Base-by-base conservation (phyloP, 2,797 vertebrate genomes). In the Bufotes viridis region DNA sequence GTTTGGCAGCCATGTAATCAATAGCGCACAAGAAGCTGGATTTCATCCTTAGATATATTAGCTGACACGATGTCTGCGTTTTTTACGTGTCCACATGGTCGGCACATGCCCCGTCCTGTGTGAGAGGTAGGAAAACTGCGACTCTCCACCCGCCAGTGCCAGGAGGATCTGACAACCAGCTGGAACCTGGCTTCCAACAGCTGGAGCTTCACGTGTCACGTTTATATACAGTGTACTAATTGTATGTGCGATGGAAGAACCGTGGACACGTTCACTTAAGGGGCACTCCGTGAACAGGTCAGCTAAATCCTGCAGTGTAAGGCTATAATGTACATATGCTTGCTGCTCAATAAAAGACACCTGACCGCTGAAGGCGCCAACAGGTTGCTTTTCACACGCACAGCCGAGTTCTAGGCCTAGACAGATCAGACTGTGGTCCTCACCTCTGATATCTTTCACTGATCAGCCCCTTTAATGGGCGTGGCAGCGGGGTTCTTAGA, bases 21-120 rank as follows among this genome's bases (percentile, higher is more conserved):
- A 72, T 55, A 83, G 55, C 65, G 72, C 67, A 72, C 29, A 22
- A 55, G 81, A 58, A 83, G 26, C 81, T 72, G 81, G 81, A 65
- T 67, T 55, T 82, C 61, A 82, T 82, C 69, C n/a, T 12, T 22
- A 34, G 57, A 83, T 72, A 70, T 72, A 83, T 72, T 70, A 72
- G 53, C 51, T 57, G 65, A 65, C 81, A 83, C 15, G 3, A 18
- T 72, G 49, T n/a, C n/a, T n/a, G n/a, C n/a, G n/a, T n/a, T n/a
- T n/a, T n/a, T n/a, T n/a, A n/a, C n/a, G n/a, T n/a, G n/a, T 34
- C 60, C 55, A 72, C 75, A 78, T 78, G 75, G 51, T 78, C 75
- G 15, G 75, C 75, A 78, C 75, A 78, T 78, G 75, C 75, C 8
- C 55, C 24, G 53, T 78, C 75, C 75, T 15, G 49, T 14, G 55